These are phyloP conservation scores for Trichoplusia ni DNA, from an alignment of 1,140 invertebrate species.

Conservation along the genomic window DNA sequence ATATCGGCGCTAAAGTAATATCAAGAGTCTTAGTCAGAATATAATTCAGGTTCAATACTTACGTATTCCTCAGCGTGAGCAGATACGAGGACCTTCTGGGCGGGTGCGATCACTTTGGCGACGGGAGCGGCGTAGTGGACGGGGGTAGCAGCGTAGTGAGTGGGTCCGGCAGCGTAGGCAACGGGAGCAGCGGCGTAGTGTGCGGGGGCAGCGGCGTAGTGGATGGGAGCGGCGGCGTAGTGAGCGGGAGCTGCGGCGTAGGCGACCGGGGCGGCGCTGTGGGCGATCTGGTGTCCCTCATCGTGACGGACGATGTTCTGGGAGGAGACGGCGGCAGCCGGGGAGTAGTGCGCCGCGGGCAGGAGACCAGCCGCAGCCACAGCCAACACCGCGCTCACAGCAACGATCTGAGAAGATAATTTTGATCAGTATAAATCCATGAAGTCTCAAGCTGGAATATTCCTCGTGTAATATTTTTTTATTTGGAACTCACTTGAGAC, in stretches of 20 bases:
- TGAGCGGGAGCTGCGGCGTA: conserved; percentile 41
- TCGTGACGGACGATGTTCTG: conserved; percentile 56
- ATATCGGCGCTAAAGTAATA: too few species aligned
- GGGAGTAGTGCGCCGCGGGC: conserved; percentile 49
- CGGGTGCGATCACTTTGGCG: conserved; percentile 41
- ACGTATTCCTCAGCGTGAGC: conserved; percentile 53
- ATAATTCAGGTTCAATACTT: conserved; percentile 19
- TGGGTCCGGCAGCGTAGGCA: conserved; percentile 52
- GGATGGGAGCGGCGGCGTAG: conserved; percentile 43
- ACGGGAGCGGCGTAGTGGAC: conserved; percentile 45
- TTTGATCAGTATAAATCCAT: background rate
- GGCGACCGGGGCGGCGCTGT: conserved; percentile 42
- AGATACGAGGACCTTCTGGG: conserved; percentile 32
- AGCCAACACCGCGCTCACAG: conserved; percentile 58
- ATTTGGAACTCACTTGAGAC: conserved; percentile 54
- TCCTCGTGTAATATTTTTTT: background rate
- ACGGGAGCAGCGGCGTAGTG: conserved; percentile 60
- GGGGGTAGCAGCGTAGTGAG: conserved; percentile 36
- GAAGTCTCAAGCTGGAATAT: background rate
- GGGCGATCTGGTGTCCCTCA: conserved; percentile 37
- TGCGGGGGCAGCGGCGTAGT: conserved; percentile 39
- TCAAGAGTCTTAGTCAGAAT: too few species aligned
- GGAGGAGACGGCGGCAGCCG: conserved; percentile 48
- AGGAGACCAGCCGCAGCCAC: conserved; percentile 57
- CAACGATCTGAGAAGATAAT: conserved; percentile 46